Evolutionary conservation across 2,797 vertebrate species (phyloP).

Genomic region (Fratercula arctica): DNA sequence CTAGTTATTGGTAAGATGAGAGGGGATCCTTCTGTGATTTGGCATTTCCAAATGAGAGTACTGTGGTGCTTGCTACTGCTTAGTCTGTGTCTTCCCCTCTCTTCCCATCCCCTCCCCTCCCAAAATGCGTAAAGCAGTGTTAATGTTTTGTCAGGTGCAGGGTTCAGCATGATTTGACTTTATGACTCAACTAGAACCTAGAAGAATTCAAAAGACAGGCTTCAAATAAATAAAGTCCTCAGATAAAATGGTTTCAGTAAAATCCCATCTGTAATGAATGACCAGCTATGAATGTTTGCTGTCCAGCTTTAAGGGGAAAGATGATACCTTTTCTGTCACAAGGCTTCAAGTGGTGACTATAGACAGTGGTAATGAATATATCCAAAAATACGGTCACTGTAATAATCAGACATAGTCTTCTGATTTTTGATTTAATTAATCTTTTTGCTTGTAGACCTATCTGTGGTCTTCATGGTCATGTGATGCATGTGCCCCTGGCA

Average conservation of each 20-base stretch:
- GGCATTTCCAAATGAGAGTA: background rate
- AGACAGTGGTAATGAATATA: background rate
- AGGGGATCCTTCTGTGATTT: background rate
- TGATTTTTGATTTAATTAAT: background rate
- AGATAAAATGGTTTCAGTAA: background rate
- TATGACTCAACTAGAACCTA: background rate
- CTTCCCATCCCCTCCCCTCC: background rate
- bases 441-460: background rate
- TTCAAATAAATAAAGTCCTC: background rate
- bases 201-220: background rate
- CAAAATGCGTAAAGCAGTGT: background rate
- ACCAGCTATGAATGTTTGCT: background rate
- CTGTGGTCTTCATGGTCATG: background rate
- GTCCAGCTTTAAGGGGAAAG: background rate
- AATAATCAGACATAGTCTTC: background rate
- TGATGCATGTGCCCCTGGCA: background rate
- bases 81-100: background rate
- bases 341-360: background rate
- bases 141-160: background rate
- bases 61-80: background rate
- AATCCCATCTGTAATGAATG: background rate
- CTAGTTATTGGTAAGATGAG: background rate
- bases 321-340: background rate
- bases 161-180: background rate
- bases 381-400: background rate